Conservation (phyloP, 30 jellyfish, hydroid and myxozoan genomes). For the Hydra vulgaris region DNA sequence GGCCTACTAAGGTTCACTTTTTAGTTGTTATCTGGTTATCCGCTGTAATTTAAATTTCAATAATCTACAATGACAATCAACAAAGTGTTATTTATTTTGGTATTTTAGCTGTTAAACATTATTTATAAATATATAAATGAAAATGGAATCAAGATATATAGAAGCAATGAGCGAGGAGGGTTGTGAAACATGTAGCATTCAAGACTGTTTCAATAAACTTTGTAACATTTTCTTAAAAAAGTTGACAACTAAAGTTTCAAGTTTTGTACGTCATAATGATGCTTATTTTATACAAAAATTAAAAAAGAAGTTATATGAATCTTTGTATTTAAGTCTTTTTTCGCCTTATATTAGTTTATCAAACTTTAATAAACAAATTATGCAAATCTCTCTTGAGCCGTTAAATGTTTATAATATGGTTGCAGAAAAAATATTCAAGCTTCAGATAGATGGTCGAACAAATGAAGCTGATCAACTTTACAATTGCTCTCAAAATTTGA, state of each 20-base stretch:
- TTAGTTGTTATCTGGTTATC: too few relatives aligned
- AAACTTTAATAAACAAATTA: background rate
- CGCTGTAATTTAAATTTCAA: too few relatives aligned
- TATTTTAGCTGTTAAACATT: too few relatives aligned
- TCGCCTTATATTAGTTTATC: background rate
- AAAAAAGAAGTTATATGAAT: constrained; percentile 1
- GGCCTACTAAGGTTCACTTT: too few relatives aligned
- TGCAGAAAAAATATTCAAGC: constrained; percentile 1
- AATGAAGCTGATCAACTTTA: constrained; percentile 10
- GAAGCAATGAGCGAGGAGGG: too few relatives aligned
- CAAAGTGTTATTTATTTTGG: too few relatives aligned
- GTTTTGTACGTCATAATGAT: background rate
- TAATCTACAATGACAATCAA: too few relatives aligned
- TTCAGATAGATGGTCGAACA: background rate
- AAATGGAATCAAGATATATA: too few relatives aligned
- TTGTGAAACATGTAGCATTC: too few relatives aligned
- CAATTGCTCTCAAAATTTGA: background rate
- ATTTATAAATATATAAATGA: too few relatives aligned
- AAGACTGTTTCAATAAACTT: background rate
- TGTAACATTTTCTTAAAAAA: background rate
- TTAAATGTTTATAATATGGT: background rate
- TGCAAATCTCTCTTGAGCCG: background rate
- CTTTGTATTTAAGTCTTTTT: background rate
- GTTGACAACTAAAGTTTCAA: background rate
- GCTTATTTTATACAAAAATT: background rate